Conservation (phyloP, 2,888 invertebrate species). For the Nemurella pictetii region DNA sequence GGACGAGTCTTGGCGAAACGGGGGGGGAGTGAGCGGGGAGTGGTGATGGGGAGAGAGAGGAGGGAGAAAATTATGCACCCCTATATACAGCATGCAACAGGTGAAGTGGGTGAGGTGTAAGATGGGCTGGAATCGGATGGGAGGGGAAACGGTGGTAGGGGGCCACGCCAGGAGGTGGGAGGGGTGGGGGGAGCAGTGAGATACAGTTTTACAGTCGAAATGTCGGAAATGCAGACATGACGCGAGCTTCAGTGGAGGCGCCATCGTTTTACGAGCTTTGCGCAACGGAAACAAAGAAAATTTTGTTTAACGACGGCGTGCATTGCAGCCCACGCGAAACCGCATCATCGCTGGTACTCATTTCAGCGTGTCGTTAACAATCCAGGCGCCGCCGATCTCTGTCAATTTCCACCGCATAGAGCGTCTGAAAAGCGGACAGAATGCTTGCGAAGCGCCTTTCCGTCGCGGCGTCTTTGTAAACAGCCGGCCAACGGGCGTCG, state of each 20-base stretch:
- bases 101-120: not conserved
- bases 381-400: too few relatives aligned
- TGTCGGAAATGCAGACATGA: too few relatives aligned
- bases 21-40: not conserved
- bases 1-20: not conserved
- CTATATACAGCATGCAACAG: constrained; percentile 5
- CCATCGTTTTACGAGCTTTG: not conserved
- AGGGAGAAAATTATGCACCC: not conserved
- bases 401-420: too few relatives aligned
- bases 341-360: too few relatives aligned
- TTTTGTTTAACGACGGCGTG: not conserved
- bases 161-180: not conserved
- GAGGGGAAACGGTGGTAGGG: not conserved
- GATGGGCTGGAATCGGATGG: not conserved
- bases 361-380: too few relatives aligned
- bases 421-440: too few relatives aligned
- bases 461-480: too few relatives aligned
- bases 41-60: not conserved
- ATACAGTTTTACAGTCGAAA: not conserved
- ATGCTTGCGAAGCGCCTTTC: too few relatives aligned
- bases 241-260: not conserved
- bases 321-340: too few relatives aligned
- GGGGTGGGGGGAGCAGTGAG: not conserved
- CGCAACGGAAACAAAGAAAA: not conserved
- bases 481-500: too few relatives aligned